Percentiles rank a stretch among this genome's conserved stretches.
Evolutionary conservation across 2,113 vertebrate species (phyloP).

Genomic region (Pristiophorus japonicus): DNA sequence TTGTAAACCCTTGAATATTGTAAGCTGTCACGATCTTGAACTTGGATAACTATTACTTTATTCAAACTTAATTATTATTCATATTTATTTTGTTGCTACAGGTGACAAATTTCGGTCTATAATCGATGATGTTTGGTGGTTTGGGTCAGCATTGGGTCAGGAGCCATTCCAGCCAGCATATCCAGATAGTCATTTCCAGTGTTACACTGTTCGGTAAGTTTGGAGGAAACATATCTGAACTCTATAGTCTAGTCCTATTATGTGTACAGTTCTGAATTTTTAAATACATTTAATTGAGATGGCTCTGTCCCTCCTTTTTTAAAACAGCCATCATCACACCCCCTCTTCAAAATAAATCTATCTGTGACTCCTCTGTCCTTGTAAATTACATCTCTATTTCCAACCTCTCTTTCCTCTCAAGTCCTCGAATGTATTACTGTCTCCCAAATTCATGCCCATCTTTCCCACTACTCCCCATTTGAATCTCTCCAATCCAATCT

Average conservation of each 20-base stretch:
- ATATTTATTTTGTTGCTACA: constrained; percentile 47
- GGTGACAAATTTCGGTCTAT: constrained; percentile 88
- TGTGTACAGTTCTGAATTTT: neutral
- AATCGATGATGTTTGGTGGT: constrained; percentile 98
- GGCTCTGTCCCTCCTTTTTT: too few relatives aligned
- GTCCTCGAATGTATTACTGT: too few relatives aligned
- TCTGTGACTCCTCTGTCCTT: too few relatives aligned
- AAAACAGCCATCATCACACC: too few relatives aligned
- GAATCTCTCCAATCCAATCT: too few relatives aligned
- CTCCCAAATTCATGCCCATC: too few relatives aligned
- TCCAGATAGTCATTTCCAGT: constrained; percentile 94
- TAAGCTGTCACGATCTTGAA: neutral
- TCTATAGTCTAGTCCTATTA: neutral
- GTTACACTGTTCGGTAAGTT: constrained; percentile 85
- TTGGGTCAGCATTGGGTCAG: constrained; percentile 87
- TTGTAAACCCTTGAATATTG: neutral
- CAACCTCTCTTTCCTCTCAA: too few relatives aligned
- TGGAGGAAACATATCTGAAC: neutral
- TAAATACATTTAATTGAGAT: neutral
- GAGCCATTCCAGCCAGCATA: constrained; percentile 86
- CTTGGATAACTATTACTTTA: neutral
- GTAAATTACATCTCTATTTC: too few relatives aligned
- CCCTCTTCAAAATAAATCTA: too few relatives aligned
- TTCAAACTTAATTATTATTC: neutral
- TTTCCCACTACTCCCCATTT: too few relatives aligned